Evolutionary conservation across 2,888 invertebrate species (phyloP), one percentile per base, ranked within the genome.

Genomic region (Selenia dentaria): DNA sequence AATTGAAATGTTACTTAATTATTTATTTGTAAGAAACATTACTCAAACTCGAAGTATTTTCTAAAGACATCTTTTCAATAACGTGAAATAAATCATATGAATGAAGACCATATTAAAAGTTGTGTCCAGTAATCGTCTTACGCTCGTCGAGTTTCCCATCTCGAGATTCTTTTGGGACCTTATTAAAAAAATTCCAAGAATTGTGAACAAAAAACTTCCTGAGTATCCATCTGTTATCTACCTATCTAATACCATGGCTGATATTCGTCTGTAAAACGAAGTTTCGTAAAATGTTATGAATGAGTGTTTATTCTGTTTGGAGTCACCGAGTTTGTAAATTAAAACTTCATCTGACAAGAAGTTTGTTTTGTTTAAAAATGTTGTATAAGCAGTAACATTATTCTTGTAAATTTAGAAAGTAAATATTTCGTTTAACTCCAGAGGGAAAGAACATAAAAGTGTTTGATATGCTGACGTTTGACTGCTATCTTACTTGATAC

Each of bases 101-200:
- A 43, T 25, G 18, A 9, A 31, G 6, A 24, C n/a, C n/a, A 20
- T 36, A 41, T 47, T 18, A 22, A 41, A 36, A 41, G 36, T 41
- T 34, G 26, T 36, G 31, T 46, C 31, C 12, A 9, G 12, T 27
- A 36, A 39, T 35, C 44, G 44, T 27, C 33, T 45, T 31, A 46
- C 14, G 27, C 26, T 11, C 13, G 10, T 27, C 6, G 25, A 34
- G 29, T 46, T 34, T 26, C 18, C 4, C 16, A 35, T 43, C 32
- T 18, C 14, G 12, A 20, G 25, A 31, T 35, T 32, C 31, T 31
- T 31, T 22, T 11, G 41, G 16, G 24, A 41, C 47, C 47, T 48
- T 48, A 48, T 48, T 48, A 48, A 48, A 42, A 47, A 37, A n/a
- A 22, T 47, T 31, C 27, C 11, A 41, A 41, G 47, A 41, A 33